These are phyloP conservation scores for Miniopterus natalensis DNA, from an alignment of 2,113 vertebrate genomes.

Conservation along the genomic window DNA sequence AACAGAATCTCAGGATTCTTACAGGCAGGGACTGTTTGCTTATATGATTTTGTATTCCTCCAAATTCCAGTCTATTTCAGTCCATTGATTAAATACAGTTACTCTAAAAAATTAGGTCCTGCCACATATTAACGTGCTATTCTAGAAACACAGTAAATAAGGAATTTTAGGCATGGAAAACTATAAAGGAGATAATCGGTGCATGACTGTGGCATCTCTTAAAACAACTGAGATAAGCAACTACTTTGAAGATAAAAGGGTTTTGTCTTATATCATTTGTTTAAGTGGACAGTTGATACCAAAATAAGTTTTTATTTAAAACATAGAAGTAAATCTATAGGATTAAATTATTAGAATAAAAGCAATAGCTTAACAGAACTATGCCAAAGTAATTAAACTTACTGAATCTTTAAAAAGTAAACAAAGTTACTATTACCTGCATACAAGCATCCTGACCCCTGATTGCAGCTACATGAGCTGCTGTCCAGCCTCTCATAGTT, in stretches of 20 bases:
- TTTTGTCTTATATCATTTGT: background rate
- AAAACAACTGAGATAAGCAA: conserved; percentile 11
- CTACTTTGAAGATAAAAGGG: conserved; percentile 60
- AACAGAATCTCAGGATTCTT: conserved; percentile 25
- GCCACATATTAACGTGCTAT: background rate
- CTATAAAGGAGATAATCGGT: conserved; percentile 1
- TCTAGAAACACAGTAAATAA: background rate
- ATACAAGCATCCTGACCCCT: conserved; percentile 91
- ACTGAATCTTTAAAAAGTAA: background rate
- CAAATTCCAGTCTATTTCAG: conserved; percentile 14
- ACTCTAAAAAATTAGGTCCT: conserved; percentile 1
- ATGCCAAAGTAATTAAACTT: conserved; percentile 49
- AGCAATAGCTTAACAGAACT: background rate
- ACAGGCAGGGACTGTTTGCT: background rate
- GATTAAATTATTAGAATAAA: conserved; percentile 48
- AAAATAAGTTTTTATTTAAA: conserved; percentile 54
- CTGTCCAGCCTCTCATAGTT: conserved; percentile 88
- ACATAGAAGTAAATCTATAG: background rate
- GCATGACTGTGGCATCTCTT: background rate
- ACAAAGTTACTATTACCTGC: conserved; percentile 85
- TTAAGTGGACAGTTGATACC: conserved; percentile 23
- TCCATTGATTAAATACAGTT: conserved; percentile 11
- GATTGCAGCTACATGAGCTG: conserved; percentile 90
- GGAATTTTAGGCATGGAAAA: background rate
- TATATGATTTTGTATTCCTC: conserved; percentile 7